Conservation (phyloP, 2,113 vertebrate species). For the Platysternon megacephalum region DNA sequence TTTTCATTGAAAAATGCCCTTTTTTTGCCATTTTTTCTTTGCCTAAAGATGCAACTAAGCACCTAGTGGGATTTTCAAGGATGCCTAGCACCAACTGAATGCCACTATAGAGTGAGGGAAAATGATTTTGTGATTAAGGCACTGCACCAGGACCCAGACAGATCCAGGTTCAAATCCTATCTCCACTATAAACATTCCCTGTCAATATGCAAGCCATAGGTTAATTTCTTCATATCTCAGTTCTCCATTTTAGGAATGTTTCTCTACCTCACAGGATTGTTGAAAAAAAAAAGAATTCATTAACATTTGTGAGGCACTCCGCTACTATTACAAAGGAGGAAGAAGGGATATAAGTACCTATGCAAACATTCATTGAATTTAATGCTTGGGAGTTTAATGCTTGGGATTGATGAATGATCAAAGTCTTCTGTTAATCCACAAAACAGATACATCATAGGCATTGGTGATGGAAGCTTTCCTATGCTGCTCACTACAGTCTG, state of each 20-base stretch:
- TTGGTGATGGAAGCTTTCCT: background rate
- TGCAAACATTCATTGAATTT: background rate
- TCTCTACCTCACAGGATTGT: background rate
- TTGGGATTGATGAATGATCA: background rate
- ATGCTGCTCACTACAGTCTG: background rate
- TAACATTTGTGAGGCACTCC: background rate
- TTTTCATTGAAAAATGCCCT: background rate
- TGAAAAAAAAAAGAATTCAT: background rate
- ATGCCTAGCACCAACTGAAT: too few relatives aligned
- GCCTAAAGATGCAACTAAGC: too few relatives aligned
- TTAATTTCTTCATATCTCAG: background rate
- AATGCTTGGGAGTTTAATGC: background rate
- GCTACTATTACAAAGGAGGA: background rate
- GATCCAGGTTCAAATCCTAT: background rate
- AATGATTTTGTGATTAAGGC: background rate
- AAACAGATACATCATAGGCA: background rate
- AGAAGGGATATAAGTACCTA: too few relatives aligned
- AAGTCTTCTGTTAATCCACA: background rate
- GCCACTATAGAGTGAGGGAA: too few relatives aligned
- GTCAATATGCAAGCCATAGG: background rate
- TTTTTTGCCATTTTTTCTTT: background rate
- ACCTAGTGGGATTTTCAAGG: too few relatives aligned
- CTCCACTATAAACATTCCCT: background rate
- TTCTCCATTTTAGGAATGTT: background rate
- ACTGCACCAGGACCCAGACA: background rate